Percentiles rank a stretch among this genome's conserved stretches.
phyloP scores from a whole-genome alignment of 2,797 vertebrate species.

The Sebastes iracundus region DNA sequence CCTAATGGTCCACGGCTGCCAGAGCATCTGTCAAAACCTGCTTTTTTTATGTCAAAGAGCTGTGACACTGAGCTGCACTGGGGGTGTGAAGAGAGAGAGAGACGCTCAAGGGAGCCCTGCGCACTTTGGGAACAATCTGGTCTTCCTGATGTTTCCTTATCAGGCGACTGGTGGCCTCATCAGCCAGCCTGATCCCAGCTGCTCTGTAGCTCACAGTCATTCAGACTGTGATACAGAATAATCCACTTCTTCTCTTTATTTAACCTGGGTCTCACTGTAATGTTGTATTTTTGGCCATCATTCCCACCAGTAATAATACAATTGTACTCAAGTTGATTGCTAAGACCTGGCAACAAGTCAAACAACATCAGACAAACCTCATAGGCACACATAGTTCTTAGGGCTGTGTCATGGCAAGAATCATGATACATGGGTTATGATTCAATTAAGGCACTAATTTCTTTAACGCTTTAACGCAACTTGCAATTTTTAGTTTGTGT shows the following conservation, averaged over 20 bases:
- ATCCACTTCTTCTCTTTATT: neutral
- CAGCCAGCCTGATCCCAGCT: neutral
- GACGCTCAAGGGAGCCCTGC: conserved; percentile 1
- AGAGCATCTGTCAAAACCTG: conserved; percentile 29
- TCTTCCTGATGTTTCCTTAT: conserved; percentile 11
- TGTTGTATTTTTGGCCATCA: neutral
- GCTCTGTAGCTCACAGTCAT: neutral
- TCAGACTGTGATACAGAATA: neutral
- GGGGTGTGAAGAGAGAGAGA: neutral
- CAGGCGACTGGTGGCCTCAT: conserved; percentile 3
- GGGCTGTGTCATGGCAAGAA: neutral
- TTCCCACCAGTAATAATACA: neutral
- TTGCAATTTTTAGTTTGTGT: neutral
- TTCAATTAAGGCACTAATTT: neutral
- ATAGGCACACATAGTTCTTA: neutral
- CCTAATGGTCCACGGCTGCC: conserved; percentile 42
- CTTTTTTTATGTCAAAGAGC: conserved; percentile 8
- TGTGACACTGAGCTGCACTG: conserved; percentile 33
- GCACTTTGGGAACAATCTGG: conserved; percentile 22
- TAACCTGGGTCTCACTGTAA: neutral
- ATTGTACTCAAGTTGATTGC: neutral
- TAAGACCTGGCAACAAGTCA: neutral
- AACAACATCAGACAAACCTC: neutral
- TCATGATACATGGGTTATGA: neutral
- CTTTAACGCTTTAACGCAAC: neutral